Conservation (phyloP, 1,140 invertebrate species). For the Trissolcus basalis region DNA sequence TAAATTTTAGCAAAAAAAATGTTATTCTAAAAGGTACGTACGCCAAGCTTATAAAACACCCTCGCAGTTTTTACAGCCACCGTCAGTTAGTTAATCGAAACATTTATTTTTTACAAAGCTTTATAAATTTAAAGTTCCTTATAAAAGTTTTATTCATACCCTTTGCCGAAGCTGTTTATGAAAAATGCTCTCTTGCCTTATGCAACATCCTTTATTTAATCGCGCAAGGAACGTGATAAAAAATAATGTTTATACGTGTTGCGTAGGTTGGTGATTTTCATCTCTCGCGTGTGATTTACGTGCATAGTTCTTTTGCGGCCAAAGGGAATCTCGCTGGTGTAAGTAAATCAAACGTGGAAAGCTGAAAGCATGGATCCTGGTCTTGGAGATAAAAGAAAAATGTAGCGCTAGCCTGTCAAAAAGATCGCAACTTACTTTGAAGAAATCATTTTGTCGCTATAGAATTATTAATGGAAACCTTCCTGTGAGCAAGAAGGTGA, state of each 20-base stretch:
- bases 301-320: constrained; percentile 11
- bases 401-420: not conserved
- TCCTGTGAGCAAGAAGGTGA: no score
- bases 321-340: not conserved
- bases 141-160: constrained; percentile 25
- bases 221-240: constrained; percentile 19
- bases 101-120: constrained; percentile 13
- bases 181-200: no score
- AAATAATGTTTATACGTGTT: constrained; percentile 44
- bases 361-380: constrained; percentile 2
- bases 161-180: constrained; percentile 2
- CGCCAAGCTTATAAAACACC: no score
- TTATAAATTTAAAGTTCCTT: constrained; percentile 23
- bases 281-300: constrained; percentile 36
- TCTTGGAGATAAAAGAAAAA: not conserved
- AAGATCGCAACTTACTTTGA: no score
- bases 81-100: constrained; percentile 24
- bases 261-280: constrained; percentile 32
- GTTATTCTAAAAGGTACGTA: no score
- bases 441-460: no score
- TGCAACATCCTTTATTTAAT: no score
- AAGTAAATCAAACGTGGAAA: constrained; percentile 37
- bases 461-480: no score
- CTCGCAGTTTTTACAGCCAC: no score
- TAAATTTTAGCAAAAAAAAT: no score